Evolutionary conservation across 2,888 invertebrate species (phyloP), one percentile per base, ranked within the genome.

Genomic region (Tetheella fluctuosa): DNA sequence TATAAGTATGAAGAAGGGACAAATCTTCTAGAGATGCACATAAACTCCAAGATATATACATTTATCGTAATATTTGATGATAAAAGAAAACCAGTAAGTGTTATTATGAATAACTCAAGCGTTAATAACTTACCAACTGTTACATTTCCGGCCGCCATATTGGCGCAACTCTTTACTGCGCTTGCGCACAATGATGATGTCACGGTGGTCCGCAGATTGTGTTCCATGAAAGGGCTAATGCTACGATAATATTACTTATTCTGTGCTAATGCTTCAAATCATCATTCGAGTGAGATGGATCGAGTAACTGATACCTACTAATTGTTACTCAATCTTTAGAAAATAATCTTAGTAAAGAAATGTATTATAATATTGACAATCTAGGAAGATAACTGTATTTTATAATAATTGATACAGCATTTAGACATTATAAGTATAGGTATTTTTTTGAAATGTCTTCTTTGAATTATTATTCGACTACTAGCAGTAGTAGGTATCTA

Each of bases 181-280:
- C 64, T 68, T 70, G 75, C 68, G 73, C 73, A 48, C 48, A 48
- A 48, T 48, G 20, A 48, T 10, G 17, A 20, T 20, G 48, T 20
- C 77, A 71, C 73, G 80, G 81, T 80, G 81, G 81, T 81, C 81
- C 68, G 57, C 42, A 60, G 37, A 28, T 23, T 37, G 39, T 30
- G 37, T 37, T 23, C n/a, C 20, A 10, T 20, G 20, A 48, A 48
- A 48, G 48, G 48, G 6, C 48, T 48, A 55, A 39, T n/a, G n/a
- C n/a, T n/a, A n/a, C n/a, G n/a, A n/a, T n/a, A n/a, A n/a, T n/a
- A n/a, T n/a, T n/a, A n/a, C n/a, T n/a, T n/a, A n/a, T n/a, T n/a
- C n/a, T n/a, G n/a, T n/a, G n/a, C n/a, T n/a, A n/a, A n/a, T 57
- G 34, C 57, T 56, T 34, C 57, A 57, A 57, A 57, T 57, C 39